Conservation (phyloP, 2,888 invertebrate genomes). For the Leptinotarsa peninsularis region DNA sequence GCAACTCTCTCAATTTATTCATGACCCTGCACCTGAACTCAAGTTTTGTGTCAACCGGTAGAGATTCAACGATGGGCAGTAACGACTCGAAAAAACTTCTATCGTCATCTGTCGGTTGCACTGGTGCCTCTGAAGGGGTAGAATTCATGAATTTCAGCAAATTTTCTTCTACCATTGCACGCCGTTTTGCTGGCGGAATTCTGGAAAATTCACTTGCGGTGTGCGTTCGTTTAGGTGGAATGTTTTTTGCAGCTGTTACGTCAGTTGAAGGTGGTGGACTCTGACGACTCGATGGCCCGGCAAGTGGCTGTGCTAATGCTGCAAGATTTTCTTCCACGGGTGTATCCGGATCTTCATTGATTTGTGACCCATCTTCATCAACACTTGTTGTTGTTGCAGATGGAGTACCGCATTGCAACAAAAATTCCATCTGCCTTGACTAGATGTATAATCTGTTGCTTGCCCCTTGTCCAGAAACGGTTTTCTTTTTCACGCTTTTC, state of each 20-base stretch:
- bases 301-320: constrained; percentile 6
- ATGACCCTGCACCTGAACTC: background rate
- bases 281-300: constrained; percentile 8
- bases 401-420: constrained; percentile 3
- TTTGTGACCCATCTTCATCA: constrained; percentile 10
- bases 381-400: constrained; percentile 5
- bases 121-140: constrained; percentile 5
- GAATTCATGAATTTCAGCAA: constrained; percentile 2
- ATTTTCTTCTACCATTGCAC: constrained; percentile 2
- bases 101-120: constrained; percentile 3
- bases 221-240: constrained; percentile 1
- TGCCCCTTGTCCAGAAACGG: constrained; percentile 11
- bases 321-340: background rate
- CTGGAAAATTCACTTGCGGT: background rate
- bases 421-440: constrained; percentile 1
- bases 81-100: constrained; percentile 10
- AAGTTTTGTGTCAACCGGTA: constrained; percentile 2
- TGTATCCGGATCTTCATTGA: constrained; percentile 3
- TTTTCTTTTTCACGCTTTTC: constrained; percentile 11
- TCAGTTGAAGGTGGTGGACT: constrained; percentile 8
- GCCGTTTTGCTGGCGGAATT: constrained; percentile 7
- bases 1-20: background rate
- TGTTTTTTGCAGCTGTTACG: constrained; percentile 3
- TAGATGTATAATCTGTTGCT: constrained; percentile 5
- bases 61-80: constrained; percentile 5